Base-by-base conservation (phyloP, 2,888 invertebrate genomes). In the Hypomecis atomaria region DNA sequence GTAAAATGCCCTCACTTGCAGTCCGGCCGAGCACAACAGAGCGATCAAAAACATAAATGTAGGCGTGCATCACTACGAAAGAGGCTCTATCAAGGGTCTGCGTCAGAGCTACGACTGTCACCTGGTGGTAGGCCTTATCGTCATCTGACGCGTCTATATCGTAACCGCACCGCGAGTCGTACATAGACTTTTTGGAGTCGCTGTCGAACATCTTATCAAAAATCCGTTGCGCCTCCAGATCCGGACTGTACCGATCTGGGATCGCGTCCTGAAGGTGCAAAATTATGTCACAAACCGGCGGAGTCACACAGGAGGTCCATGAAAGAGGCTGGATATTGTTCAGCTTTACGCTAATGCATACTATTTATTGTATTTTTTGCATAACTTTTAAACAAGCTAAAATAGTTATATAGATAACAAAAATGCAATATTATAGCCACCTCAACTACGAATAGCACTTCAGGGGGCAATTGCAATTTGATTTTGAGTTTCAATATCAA, bases 151-250 rank as follows among this genome's bases (percentile, higher is more conserved):
- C 84, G 79, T 92, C 92, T 78, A 91, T 87, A 89, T 92, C 92
- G 85, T 89, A 92, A 86, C 84, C 88, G 87, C 90, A 90, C 76
- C 89, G 90, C 81, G 91, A 88, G 81, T 88, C 87, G 78, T 86
- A 87, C 77, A 87, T 88, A 87, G 78, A 86, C 80, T 87, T 90
- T 90, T 92, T 93, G 79, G 89, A 83, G 78, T 93, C 92, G 73
- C 90, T 89, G 84, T 93, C 93, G 87, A 93, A 93, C 93, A 93
- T 93, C 90, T 93, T 93, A 91, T 93, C 93, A 88, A 93, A 93
- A 77, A 93, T 92, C 89, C 92, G 87, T 86, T 93, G 92, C 78
- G 92, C 92, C 83, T 93, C 92, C 88, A 92, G 87, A 88, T 93
- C 93, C 83, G 93, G 93, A 88, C 93, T 93, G 92, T 93, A 93